A percentile compares a stretch with the other conserved stretches of the same genome.
phyloP scores from a whole-genome alignment of 2,888 invertebrate genomes.

The Tetragonula carbonaria region DNA sequence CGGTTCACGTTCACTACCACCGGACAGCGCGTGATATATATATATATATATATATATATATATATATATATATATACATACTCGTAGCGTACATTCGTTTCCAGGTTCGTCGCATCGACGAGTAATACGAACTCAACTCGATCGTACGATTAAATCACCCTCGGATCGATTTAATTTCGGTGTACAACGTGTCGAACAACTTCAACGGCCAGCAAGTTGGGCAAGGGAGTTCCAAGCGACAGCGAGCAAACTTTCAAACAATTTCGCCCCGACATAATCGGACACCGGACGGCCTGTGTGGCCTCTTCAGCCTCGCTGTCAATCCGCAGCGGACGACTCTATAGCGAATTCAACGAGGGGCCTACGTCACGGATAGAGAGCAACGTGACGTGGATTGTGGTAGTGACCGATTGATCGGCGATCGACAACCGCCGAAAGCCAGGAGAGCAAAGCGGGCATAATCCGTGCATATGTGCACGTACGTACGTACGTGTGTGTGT shows the following conservation, averaged over 20 bases:
- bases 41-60: too few species aligned
- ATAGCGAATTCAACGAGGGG: background rate
- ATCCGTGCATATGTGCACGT: background rate
- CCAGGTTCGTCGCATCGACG: constrained; percentile 36
- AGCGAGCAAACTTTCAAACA: constrained; percentile 16
- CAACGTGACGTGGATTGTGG: constrained; percentile 20
- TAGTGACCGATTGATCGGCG: constrained; percentile 24
- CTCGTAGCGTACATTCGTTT: constrained; percentile 41
- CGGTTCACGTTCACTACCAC: constrained; percentile 39
- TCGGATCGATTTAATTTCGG: too few species aligned
- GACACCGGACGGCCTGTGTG: background rate
- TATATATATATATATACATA: background rate
- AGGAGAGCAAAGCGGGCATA: background rate
- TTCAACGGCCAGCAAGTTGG: too few species aligned
- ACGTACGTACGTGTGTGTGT: too few species aligned
- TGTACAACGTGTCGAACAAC: too few species aligned
- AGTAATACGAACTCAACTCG: too few species aligned
- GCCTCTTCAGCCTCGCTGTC: background rate
- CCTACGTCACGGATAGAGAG: background rate
- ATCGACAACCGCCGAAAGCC: constrained; percentile 20
- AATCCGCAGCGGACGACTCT: background rate
- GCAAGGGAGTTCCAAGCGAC: too few species aligned
- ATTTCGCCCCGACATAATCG: background rate
- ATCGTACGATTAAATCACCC: too few species aligned
- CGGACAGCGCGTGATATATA: constrained; percentile 21